Evolutionary conservation across 2,888 invertebrate genomes (phyloP).

Genomic region (Tromatobia lineatoria): DNA sequence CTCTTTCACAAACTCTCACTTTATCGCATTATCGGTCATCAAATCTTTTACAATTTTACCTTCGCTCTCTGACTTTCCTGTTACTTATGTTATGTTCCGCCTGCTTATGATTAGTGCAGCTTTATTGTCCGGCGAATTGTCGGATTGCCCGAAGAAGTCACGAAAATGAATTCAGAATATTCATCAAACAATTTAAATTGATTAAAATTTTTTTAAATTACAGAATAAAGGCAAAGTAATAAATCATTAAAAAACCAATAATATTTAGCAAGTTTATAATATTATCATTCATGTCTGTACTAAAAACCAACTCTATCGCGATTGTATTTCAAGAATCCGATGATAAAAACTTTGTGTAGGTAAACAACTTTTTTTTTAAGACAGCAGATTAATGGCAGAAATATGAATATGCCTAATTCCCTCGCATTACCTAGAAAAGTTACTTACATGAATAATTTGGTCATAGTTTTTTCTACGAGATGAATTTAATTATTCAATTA

Average conservation of each 20-base stretch:
- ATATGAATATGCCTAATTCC: too few species aligned
- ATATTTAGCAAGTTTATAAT: too few species aligned
- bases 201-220: conserved; percentile 6
- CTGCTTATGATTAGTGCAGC: conserved; percentile 65
- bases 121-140: conserved; percentile 58
- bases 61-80: conserved; percentile 46
- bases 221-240: background rate
- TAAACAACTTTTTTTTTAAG: too few species aligned
- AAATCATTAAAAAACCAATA: background rate
- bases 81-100: conserved; percentile 54
- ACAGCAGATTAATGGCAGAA: too few species aligned
- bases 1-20: conserved; percentile 16
- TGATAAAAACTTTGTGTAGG: too few species aligned
- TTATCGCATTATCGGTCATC: conserved; percentile 34
- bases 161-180: background rate
- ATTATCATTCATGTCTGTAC: too few species aligned
- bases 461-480: too few species aligned
- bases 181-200: background rate
- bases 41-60: conserved; percentile 32
- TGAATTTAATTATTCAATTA: too few species aligned
- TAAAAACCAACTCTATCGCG: too few species aligned
- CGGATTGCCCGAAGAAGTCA: conserved; percentile 36
- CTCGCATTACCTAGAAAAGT: too few species aligned
- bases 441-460: too few species aligned
- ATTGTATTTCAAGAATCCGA: too few species aligned